phyloP scores from a whole-genome alignment of 35 echinoderm and acorn worm species.

The Amphiura filiformis region DNA sequence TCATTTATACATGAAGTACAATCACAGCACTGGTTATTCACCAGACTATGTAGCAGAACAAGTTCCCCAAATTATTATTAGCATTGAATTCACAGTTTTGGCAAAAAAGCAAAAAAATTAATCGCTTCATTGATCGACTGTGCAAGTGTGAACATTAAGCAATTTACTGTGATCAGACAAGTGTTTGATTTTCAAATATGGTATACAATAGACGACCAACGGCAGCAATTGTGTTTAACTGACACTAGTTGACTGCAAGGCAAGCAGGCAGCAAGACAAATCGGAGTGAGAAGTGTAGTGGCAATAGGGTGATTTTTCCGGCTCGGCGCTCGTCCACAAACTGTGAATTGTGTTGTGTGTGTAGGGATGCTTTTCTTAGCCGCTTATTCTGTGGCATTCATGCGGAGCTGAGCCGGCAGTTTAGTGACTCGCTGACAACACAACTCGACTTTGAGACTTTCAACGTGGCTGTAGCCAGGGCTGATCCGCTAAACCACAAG shows the following conservation, averaged over 20 bases:
- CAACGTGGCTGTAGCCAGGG: neutral
- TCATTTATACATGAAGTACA: too few relatives aligned
- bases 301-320: neutral
- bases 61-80: neutral
- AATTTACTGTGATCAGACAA: neutral
- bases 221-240: neutral
- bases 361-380: neutral
- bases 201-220: neutral
- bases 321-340: neutral
- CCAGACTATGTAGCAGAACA: too few relatives aligned
- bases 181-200: conserved; percentile 4
- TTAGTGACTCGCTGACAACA: neutral
- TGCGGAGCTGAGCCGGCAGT: neutral
- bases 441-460: neutral
- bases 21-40: too few relatives aligned
- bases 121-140: neutral
- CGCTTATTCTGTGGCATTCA: neutral
- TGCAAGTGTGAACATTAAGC: neutral
- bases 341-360: neutral
- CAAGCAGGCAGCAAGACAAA: neutral
- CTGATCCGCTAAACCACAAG: neutral
- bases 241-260: neutral
- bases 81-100: neutral
- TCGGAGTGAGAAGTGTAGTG: neutral
- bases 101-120: neutral